Conservation (phyloP, 64 coral and sea anemone genomes). For the Montipora foliosa region DNA sequence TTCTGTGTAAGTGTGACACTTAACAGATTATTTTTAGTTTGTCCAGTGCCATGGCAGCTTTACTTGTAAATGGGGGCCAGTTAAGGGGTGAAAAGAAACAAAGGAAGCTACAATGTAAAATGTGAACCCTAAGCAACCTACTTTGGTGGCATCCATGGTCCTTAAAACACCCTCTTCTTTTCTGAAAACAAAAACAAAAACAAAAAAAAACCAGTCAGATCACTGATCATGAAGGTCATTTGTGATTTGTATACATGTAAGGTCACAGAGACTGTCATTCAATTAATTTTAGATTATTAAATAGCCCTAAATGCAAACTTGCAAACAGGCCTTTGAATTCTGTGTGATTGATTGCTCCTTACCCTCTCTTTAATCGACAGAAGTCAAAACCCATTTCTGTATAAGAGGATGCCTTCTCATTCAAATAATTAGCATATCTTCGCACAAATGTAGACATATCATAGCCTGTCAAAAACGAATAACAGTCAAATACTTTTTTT, state of each 20-base stretch:
- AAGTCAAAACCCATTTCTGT: slow-evolving; percentile 96
- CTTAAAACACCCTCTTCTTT: slow-evolving; percentile 92
- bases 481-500: neutral
- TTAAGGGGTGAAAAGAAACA: too few relatives aligned
- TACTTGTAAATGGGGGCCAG: too few relatives aligned
- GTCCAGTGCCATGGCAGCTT: too few relatives aligned
- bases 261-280: too few relatives aligned
- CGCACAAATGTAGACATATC: slow-evolving; percentile 99
- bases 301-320: too few relatives aligned
- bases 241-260: too few relatives aligned
- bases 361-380: slow-evolving; percentile 92
- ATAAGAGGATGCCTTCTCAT: slow-evolving; percentile 90
- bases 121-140: neutral
- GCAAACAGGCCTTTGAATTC: too few relatives aligned
- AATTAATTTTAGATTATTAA: neutral
- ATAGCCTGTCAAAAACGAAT: slow-evolving; percentile 74
- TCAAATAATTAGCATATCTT: slow-evolving; percentile 89
- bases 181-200: slow-evolving; percentile 36
- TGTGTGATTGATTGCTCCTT: neutral
- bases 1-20: too few relatives aligned
- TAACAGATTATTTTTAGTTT: too few relatives aligned
- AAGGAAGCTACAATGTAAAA: too few relatives aligned
- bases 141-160: slow-evolving; percentile 84
- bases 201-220: too few relatives aligned
- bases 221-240: too few relatives aligned